Conservation (phyloP, 2,888 invertebrate species). For the Noctua janthe region DNA sequence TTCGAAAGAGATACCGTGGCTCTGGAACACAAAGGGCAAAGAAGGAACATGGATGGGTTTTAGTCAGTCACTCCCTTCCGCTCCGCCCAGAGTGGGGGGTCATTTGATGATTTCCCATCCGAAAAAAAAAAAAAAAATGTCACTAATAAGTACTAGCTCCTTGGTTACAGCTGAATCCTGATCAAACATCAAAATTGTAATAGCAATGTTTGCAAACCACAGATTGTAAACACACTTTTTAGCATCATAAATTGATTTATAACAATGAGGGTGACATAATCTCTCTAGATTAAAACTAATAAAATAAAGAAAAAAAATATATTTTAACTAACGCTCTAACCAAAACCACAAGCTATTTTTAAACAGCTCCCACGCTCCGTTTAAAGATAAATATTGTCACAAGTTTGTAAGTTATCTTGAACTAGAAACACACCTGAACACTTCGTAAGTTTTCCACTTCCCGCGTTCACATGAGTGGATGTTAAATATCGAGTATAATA, state of each 20-base stretch:
- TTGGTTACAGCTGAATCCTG: background rate
- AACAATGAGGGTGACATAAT: too few relatives aligned
- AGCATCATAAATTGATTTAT: too few relatives aligned
- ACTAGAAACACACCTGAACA: slow-evolving; percentile 33
- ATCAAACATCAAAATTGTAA: background rate
- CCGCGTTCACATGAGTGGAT: background rate
- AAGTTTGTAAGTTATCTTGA: slow-evolving; percentile 12
- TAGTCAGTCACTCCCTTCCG: too few relatives aligned
- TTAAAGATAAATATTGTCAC: slow-evolving; percentile 17
- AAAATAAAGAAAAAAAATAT: too few relatives aligned
- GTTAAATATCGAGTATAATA: slow-evolving; percentile 6
- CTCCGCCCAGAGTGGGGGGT: too few relatives aligned
- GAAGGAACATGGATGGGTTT: too few relatives aligned
- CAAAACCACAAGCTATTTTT: background rate
- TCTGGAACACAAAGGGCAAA: too few relatives aligned
- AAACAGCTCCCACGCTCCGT: background rate
- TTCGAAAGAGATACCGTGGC: too few relatives aligned
- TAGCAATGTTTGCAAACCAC: background rate
- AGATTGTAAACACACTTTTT: background rate
- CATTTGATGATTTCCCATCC: too few relatives aligned
- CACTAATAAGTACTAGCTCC: background rate
- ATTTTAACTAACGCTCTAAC: too few relatives aligned
- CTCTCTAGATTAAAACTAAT: too few relatives aligned
- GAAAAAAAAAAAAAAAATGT: too few relatives aligned
- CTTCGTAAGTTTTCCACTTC: slow-evolving; percentile 18